Base-by-base conservation (phyloP, 1,140 invertebrate species). In the Drosophila santomea region DNA sequence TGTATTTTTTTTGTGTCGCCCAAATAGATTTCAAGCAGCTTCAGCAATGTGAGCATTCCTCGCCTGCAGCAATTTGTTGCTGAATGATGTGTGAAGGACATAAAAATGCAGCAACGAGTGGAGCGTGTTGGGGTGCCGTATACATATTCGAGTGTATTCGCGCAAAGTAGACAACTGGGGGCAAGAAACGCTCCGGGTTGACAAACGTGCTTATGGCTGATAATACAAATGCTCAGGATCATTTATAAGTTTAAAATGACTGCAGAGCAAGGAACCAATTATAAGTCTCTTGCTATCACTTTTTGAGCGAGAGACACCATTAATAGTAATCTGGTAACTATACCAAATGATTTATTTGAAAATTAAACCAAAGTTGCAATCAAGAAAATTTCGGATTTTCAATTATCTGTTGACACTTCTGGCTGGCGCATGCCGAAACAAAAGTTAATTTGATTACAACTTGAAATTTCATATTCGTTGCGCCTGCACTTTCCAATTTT, bases 51-150 rank as follows among this genome's bases (percentile, higher is more conserved):
- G 78, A 68, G 83, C 74, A 63, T 47, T 78, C 74, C 39, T 82
- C 52, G 79, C 79, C 79, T 58, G 75, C 79, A 83, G 83, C 83
- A 86, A 86, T 86, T 86, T 86, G 83, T 88, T 73, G 83, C 83
- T 86, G 83, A 86, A 88, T 86, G 83, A 86, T 88, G 83, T 88
- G 83, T 88, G 83, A 86, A 86, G 83, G 75, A 75, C 84, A 83
- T 86, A 76, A 88, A 86, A 88, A 79, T 79, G 75, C 77, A 77
- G 57, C 75, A 66, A 35, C 38, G 43, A 48, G 52, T 50, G 50
- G 28, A 20, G 67, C 38, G 57, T 50, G 62, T 48, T 51, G 45
- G 28, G 43, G 8, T 17, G 3, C 17, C 3, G n/a, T 17, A 32
- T 25, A n/a, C 28, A 32, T 23, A 32, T 23, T 11, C 39, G n/a